Conservation (phyloP, 1,140 invertebrate species). For the Drosophila pseudoobscura region DNA sequence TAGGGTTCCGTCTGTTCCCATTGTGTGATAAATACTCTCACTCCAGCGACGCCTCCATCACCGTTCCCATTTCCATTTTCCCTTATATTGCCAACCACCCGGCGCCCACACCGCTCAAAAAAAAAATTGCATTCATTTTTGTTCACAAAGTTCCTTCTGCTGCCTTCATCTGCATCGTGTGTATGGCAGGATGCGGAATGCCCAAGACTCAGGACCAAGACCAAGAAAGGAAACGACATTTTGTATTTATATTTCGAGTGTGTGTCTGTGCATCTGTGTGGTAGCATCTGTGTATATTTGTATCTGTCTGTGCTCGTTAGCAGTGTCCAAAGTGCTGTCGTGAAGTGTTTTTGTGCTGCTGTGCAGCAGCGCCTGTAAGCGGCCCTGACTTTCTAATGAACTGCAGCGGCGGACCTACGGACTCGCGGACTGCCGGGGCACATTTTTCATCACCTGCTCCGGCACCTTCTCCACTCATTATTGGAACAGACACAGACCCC, state of each 20-base stretch:
- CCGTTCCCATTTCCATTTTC: constrained; percentile 9
- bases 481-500: constrained; percentile 8
- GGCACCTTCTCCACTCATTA: constrained; percentile 47
- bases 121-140: constrained; percentile 25
- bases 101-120: not conserved
- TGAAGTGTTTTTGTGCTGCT: constrained; percentile 64
- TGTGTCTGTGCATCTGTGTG: not conserved
- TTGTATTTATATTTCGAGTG: constrained; percentile 64
- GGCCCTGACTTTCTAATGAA: constrained; percentile 55
- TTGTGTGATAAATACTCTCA: constrained; percentile 38
- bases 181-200: constrained; percentile 9
- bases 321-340: constrained; percentile 67
- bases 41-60: not conserved
- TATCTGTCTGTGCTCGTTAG: constrained; percentile 61
- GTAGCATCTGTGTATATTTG: not conserved
- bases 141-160: not conserved
- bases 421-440: not conserved
- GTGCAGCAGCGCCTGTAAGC: constrained; percentile 38
- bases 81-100: not conserved
- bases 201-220: not conserved
- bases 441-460: constrained; percentile 10
- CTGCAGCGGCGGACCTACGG: constrained; percentile 21
- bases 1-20: constrained; percentile 15
- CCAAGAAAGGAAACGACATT: constrained; percentile 40
- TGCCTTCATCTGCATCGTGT: no score